Evolutionary conservation across 2,888 invertebrate genomes (phyloP).

Genomic region (Pimpla rufipes): DNA sequence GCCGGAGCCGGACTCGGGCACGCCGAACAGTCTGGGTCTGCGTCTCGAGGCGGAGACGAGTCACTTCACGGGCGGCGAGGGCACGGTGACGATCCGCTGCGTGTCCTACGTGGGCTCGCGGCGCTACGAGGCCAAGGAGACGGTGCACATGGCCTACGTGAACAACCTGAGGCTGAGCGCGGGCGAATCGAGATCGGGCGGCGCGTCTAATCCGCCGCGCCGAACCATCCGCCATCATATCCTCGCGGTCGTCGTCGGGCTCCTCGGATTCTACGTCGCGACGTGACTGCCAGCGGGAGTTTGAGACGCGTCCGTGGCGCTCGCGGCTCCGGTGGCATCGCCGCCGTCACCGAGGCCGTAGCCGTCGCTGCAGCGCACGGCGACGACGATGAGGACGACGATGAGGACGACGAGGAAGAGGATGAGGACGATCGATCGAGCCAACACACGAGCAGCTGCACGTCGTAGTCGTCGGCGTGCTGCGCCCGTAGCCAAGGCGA

Average conservation of each 20-base stretch:
- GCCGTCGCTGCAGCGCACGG: background rate
- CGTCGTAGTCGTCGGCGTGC: slow-evolving; percentile 27
- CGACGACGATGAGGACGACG: background rate
- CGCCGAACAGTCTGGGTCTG: slow-evolving; percentile 77
- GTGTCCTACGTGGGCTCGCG: slow-evolving; percentile 76
- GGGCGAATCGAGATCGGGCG: slow-evolving; percentile 71
- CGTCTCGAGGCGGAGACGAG: slow-evolving; percentile 76
- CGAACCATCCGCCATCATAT: slow-evolving; percentile 3
- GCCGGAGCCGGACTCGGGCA: slow-evolving; percentile 60
- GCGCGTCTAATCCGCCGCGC: slow-evolving; percentile 36
- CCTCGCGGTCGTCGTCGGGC: slow-evolving; percentile 33
- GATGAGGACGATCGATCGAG: slow-evolving; percentile 40
- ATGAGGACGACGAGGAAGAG: slow-evolving; percentile 24
- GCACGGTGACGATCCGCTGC: slow-evolving; percentile 76
- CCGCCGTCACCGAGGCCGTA: slow-evolving; percentile 10
- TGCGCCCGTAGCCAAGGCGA: slow-evolving; percentile 25
- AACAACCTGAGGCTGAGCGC: slow-evolving; percentile 80
- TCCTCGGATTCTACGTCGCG: slow-evolving; percentile 33
- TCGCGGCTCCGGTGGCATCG: slow-evolving; percentile 29
- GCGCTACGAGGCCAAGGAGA: slow-evolving; percentile 70
- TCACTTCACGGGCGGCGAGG: slow-evolving; percentile 73
- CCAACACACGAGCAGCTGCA: slow-evolving; percentile 2
- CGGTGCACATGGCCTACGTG: slow-evolving; percentile 74
- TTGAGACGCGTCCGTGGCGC: slow-evolving; percentile 28
- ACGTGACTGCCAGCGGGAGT: slow-evolving; percentile 61